Conservation (phyloP, 1,140 invertebrate species). For the Scaptomyza pallida region DNA sequence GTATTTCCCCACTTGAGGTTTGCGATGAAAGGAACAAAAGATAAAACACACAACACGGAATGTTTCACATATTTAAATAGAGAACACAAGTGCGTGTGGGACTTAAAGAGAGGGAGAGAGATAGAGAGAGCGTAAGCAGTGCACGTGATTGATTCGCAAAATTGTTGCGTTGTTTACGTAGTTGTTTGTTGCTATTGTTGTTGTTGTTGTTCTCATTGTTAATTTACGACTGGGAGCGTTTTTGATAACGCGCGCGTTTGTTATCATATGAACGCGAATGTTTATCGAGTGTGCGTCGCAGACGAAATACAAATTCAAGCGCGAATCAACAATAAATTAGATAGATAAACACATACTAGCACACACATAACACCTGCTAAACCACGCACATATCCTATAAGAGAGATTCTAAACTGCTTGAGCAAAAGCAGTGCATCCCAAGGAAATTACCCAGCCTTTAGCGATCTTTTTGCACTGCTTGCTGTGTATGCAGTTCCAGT, state of each 20-base stretch:
- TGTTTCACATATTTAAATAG: slow-evolving; percentile 8
- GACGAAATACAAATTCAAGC: slow-evolving; percentile 39
- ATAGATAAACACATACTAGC: neutral
- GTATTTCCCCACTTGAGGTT: slow-evolving; percentile 24
- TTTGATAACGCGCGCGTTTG: slow-evolving; percentile 58
- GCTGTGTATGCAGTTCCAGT: too few species aligned
- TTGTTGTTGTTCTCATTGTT: slow-evolving; percentile 16
- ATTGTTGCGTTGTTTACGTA: slow-evolving; percentile 42
- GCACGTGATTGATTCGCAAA: slow-evolving; percentile 51
- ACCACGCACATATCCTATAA: slow-evolving; percentile 9
- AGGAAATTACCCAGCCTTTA: too few species aligned
- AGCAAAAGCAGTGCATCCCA: neutral
- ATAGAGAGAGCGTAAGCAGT: neutral
- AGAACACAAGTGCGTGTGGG: neutral
- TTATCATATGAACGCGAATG: slow-evolving; percentile 56
- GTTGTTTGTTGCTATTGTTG: slow-evolving; percentile 4
- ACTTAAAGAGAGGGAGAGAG: neutral
- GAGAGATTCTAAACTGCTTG: neutral
- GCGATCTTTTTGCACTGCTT: too few species aligned
- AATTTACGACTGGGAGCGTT: slow-evolving; percentile 39
- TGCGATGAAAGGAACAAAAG: slow-evolving; percentile 28
- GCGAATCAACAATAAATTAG: slow-evolving; percentile 41
- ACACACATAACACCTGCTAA: too few species aligned
- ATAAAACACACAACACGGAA: neutral
- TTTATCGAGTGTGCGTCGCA: slow-evolving; percentile 48